Base-by-base conservation (phyloP, 2,888 invertebrate species). In the Agrotis segetum region DNA sequence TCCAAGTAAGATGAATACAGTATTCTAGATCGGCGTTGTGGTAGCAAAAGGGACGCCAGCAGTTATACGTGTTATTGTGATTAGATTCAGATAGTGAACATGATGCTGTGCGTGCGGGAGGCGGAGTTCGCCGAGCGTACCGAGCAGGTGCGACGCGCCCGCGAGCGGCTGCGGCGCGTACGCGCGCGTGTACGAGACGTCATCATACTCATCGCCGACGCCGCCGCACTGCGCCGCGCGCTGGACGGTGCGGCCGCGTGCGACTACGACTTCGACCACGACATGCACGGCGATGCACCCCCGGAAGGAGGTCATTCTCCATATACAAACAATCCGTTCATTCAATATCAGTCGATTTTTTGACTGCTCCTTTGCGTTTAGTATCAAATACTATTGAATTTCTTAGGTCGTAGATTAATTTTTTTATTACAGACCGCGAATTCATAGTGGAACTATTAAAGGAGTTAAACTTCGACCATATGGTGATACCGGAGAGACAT, bases 41-140 rank as follows among this genome's bases (percentile, higher is more conserved):
- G 16, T 16, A 44, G 13, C 11, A 13, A 1, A 7, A 19, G 16
- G 7, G 50, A 47, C 4, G 13, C 13, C 13, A 44, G n/a, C 40
- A 21, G 50, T n/a, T 44, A 40, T 13, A 52, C 7, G 3, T n/a
- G 44, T 55, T 66, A 4, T 44, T 52, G 24, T 56, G 34, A 53
- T 65, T 83, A 95, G 95, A 92, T 93, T 78, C 89, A 94, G 84
- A 93, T 95, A 89, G 88, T 94, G 74, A 90, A 92, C 73, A 92
- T 92, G 40, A 95, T 95, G 85, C 81, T 95, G 47, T 89, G 89
- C 79, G 90, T 93, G 34, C 89, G 92, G 24, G 93, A 94, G 65
- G 89, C 91, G 3, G 93, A 95, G 79, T 91, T 89, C 70, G 82
- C 83, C 14, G 95, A 94, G 82, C 89, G 92, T 2, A 81, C 87